phyloP scores from a whole-genome alignment of 2,797 vertebrate genomes.

The Sebastolobus alascanus region DNA sequence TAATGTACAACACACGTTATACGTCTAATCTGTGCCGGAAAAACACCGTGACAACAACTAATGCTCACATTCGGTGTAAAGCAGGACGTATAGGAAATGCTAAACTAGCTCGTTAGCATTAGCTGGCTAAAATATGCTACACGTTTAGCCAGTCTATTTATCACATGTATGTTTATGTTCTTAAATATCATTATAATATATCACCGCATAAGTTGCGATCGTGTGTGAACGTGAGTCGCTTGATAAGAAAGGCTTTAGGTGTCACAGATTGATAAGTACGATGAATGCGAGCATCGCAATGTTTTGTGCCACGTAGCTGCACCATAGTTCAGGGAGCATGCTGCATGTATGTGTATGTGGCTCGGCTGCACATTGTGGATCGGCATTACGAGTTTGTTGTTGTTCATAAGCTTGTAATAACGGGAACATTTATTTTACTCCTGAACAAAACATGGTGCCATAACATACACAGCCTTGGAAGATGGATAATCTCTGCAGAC shows the following conservation, averaged over 20 bases:
- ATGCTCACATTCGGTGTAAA: not conserved
- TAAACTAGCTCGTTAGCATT: conserved; percentile 30
- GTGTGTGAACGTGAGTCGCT: rapidly evolving
- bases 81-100: conserved; percentile 12
- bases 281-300: not conserved
- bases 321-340: not conserved
- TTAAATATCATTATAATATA: too few species aligned
- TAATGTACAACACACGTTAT: rapidly evolving
- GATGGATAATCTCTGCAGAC: not conserved
- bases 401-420: not conserved
- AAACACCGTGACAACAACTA: not conserved
- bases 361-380: not conserved
- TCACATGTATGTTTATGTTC: not conserved
- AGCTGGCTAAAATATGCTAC: conserved; percentile 37
- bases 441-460: not conserved
- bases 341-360: too few species aligned
- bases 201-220: rapidly evolving
- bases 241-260: not conserved
- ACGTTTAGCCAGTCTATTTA: conserved; percentile 6
- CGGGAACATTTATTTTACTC: not conserved
- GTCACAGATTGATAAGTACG: rapidly evolving
- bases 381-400: not conserved
- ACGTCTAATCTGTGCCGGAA: rapidly evolving
- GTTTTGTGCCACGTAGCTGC: conserved; percentile 76
- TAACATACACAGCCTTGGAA: not conserved